These are phyloP conservation scores for Lasius platythorax DNA, from an alignment of 2,888 invertebrate species.

Conservation along the genomic window DNA sequence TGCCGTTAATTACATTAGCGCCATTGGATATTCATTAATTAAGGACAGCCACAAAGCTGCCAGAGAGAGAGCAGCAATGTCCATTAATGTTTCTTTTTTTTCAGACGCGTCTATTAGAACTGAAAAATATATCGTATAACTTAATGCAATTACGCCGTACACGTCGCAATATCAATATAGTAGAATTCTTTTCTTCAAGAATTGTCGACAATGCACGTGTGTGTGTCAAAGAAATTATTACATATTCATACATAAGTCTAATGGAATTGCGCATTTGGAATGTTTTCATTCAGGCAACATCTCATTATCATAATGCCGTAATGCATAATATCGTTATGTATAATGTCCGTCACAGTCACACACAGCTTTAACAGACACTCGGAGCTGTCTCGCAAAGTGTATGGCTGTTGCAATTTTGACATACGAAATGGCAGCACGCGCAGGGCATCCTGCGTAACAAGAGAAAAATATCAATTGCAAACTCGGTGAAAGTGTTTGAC, in stretches of 20 bases:
- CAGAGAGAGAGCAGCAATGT: conserved; percentile 19
- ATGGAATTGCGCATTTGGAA: conserved; percentile 1
- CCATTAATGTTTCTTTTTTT: conserved; percentile 56
- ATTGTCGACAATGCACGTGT: not conserved
- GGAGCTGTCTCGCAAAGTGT: not conserved
- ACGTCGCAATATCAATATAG: not conserved
- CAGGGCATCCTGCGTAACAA: not conserved
- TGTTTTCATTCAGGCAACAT: conserved; percentile 30
- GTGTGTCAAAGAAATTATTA: conserved; percentile 26
- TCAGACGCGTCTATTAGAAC: conserved; percentile 15
- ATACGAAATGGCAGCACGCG: not conserved
- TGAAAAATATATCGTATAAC: conserved; percentile 41
- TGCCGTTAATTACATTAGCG: conserved; percentile 66
- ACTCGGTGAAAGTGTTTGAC: not conserved
- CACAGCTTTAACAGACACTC: conserved; percentile 11
- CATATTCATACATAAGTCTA: conserved; percentile 11
- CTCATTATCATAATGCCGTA: conserved; percentile 35
- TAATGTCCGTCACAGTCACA: not conserved
- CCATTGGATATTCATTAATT: conserved; percentile 72
- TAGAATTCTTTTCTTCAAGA: not conserved
- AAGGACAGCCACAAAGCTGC: conserved; percentile 21
- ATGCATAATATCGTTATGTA: conserved; percentile 30
- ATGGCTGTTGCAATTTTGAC: conserved; percentile 6
- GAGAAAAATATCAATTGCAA: not conserved
- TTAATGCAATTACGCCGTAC: conserved; percentile 26